Base-by-base conservation (phyloP, 35 echinoderm and acorn worm species). In the Lytechinus pictus region DNA sequence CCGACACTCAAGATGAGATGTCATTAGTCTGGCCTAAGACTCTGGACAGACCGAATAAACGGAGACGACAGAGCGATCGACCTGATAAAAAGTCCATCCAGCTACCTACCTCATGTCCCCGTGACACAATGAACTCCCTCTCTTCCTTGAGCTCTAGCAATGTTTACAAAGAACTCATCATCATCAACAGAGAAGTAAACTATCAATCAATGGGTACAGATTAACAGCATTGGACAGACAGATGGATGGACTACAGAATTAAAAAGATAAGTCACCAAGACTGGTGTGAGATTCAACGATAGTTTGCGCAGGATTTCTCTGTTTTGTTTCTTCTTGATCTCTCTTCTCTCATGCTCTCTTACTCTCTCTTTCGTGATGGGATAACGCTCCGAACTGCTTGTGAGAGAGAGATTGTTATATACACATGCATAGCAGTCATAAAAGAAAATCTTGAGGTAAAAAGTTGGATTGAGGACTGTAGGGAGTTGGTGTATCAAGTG, bases 11-110 rank as follows among this genome's bases (percentile, higher is more conserved):
- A 79, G 66, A 79, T 79, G 66, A 24, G 66, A 79, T 79, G 16
- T 79, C 66, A 79, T 79, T 79, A 79, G 66, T 79, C 66, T 79
- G 66, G 66, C 66, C 66, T 79, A 79, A 79, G 66, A 79, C 66
- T 79, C 56, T 79, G 66, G 66, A 79, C 66, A 79, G 66, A n/a
- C 16, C 16, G 66, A 79, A 79, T 58, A 58, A 58, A 58, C 56
- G 33, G 33, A 44, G 33, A 58, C 5, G 9, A 10, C 19, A 24
- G 19, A 79, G 12, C 16, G 61, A 71, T 21, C 61, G 66, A 79
- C 66, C 66, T 79, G n/a, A 6, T 79, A 58, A 11, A 79, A 79
- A 79, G 66, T 79, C 66, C 66, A 79, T 79, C 66, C 12, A 79
- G 66, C 66, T 79, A 79, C 66, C 21, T 24, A 79, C 66, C 66